A percentile compares a stretch with the other conserved stretches of the same genome.
phyloP scores from a whole-genome alignment of 2,113 vertebrate species.

The human (Homo sapiens) region DNA sequence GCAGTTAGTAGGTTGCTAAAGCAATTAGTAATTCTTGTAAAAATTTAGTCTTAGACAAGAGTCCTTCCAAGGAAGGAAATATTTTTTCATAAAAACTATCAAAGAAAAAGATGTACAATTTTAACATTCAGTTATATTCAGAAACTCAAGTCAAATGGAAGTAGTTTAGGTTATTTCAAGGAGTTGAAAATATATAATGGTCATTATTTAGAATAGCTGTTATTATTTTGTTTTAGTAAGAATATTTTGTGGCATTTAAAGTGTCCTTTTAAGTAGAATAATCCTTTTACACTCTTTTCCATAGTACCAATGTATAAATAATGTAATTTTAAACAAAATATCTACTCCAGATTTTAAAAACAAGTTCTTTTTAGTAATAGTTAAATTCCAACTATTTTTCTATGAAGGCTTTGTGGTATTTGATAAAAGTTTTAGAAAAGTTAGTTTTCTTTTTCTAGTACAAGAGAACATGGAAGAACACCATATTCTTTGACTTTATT shows the following conservation, averaged over 20 bases:
- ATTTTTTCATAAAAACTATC: constrained; percentile 6
- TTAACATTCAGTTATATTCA: not conserved
- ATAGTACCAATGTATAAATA: not conserved
- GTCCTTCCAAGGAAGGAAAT: not conserved
- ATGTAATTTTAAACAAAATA: not conserved
- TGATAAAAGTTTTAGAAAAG: not conserved
- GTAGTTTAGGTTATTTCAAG: not conserved
- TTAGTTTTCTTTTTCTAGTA: not conserved
- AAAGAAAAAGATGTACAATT: not conserved
- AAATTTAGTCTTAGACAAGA: not conserved
- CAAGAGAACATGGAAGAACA: constrained; percentile 34
- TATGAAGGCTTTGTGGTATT: not conserved
- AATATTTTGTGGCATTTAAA: not conserved
- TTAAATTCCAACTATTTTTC: not conserved
- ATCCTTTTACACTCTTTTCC: not conserved
- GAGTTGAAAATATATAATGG: not conserved
- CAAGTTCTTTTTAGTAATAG: not conserved
- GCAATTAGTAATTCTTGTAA: not conserved
- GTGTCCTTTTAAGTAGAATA: not conserved
- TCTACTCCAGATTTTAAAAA: not conserved
- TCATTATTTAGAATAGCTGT: not conserved
- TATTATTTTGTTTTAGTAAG: not conserved
- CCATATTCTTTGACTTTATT: constrained; percentile 77
- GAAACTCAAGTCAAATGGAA: not conserved
- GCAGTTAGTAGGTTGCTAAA: not conserved